Base-by-base conservation (phyloP, 2,113 vertebrate genomes). In the Rattus rattus region DNA sequence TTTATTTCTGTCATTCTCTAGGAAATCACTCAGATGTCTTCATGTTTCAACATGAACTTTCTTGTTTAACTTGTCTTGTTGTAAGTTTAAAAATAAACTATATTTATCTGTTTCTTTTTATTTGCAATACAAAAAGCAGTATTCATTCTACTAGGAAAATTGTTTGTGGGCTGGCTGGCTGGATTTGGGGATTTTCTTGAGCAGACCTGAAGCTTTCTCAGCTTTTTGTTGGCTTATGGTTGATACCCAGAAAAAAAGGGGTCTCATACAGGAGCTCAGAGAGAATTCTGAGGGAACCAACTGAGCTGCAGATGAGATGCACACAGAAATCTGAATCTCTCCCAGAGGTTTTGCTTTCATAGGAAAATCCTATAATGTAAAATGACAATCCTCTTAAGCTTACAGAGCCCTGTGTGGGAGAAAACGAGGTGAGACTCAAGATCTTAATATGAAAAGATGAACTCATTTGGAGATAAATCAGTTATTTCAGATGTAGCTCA, bases 341-440 rank as follows among this genome's bases (percentile, higher is more conserved):
- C 47, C 4, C 3, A 4, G 33, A 54, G 28, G 5, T 22, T 96
- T 97, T 43, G 2, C 12, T 77, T 95, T 97, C 90, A 24, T 94
- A 97, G 96, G 26, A 96, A 97, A 93, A 90, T 17, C 39, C 63
- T 65, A 19, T 70, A 43, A 97, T 94, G 97, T 95, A 30, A 92
- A 90, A 97, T 96, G 24, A 81, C 13, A 90, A 54, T 1, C 0
- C 84, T 94, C 95, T 97, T 90, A 92, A 20, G 84, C 75, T n/a
- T 54, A 26, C 16, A 88, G 28, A 76, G 28, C 22, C 73, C 36
- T 7, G 61, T 11, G 7, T 92, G 39, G 10, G 61, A 3, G 1
- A 26, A 5, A 75, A 87, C 65, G 36, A 65, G 39, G 81, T 13
- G 39, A 1, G 0, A 43, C 95, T 96, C 94, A 73, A 96, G 56